Evolutionary conservation across 64 coral and sea anemone species (phyloP), one percentile per base, ranked within the genome.

Genomic region (Catalaphyllia jardinei): DNA sequence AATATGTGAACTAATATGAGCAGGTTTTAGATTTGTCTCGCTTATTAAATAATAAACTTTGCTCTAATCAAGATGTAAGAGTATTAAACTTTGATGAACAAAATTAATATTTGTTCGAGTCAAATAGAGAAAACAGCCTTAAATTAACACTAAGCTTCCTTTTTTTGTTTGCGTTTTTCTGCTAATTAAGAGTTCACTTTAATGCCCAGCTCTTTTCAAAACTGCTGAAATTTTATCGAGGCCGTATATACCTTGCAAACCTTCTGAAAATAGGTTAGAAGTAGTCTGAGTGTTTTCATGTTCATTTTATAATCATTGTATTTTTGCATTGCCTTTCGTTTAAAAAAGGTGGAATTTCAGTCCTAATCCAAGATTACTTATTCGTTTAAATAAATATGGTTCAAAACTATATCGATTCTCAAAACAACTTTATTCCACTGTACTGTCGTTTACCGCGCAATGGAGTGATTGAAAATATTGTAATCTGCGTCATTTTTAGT

Each of bases 71-170:
- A 71, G 81, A 85, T 85, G 35, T 52, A 85, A 71, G 33, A 24
- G 33, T n/a, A 27, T 69, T 69, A 69, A 69, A 69, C 22, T 24
- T 69, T 27, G 29, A 64, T 20, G 33, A 51, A 85, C 81, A 85
- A 85, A 71, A 85, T 85, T 83, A 71, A 67, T 46, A 71, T 85
- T 85, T 85, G 65, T 27, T 69, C 65, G 35, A 69, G 38, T 29
- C 81, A 80, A 80, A 80, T 80, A 71, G 81, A 18, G 60, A 60
- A 83, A 83, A 83, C 62, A 83, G 62, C 20, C 35, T 39, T 83
- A 67, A 83, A 38, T 62, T 65, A 83, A 39, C 61, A 67, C 29
- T 33, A 64, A 20, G 4, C 59, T 38, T n/a, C 22, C 65, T 28
- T 85, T 46, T 46, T 69, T 85, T 85, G 2, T n/a, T 25, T 71